Conservation (phyloP, 2,113 vertebrate species). For the Gorilla gorilla region DNA sequence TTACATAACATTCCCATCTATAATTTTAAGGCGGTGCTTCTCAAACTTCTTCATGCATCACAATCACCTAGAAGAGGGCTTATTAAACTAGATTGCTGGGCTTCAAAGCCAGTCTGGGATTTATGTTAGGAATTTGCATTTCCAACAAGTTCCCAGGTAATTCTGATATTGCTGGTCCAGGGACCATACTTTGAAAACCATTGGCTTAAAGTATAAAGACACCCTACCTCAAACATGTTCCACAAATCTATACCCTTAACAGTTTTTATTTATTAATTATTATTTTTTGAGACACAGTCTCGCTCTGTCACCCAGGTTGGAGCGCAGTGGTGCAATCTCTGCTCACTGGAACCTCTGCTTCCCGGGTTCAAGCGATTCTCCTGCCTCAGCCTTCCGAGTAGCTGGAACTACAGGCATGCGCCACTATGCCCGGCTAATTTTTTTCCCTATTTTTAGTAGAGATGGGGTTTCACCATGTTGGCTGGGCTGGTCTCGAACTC, state of each 20-base stretch:
- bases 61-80: neutral
- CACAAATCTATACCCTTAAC: neutral
- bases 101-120: neutral
- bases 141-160: neutral
- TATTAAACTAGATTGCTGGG: neutral
- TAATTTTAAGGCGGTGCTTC: slow-evolving; percentile 4
- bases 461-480: too few species aligned
- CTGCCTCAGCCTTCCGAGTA: too few species aligned
- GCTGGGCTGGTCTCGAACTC: too few species aligned
- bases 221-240: neutral
- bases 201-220: neutral
- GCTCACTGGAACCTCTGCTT: too few species aligned
- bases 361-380: too few species aligned
- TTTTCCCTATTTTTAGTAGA: too few species aligned
- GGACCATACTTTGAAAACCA: neutral
- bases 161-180: neutral
- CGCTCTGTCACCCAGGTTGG: too few species aligned
- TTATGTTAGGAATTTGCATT: slow-evolving; percentile 29
- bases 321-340: too few species aligned
- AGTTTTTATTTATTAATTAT: neutral
- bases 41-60: neutral
- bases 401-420: too few species aligned
- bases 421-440: too few species aligned
- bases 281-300: too few species aligned
- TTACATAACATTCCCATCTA: neutral